Conservation (phyloP, 1,140 invertebrate species). For the Drosophila kepulauana region DNA sequence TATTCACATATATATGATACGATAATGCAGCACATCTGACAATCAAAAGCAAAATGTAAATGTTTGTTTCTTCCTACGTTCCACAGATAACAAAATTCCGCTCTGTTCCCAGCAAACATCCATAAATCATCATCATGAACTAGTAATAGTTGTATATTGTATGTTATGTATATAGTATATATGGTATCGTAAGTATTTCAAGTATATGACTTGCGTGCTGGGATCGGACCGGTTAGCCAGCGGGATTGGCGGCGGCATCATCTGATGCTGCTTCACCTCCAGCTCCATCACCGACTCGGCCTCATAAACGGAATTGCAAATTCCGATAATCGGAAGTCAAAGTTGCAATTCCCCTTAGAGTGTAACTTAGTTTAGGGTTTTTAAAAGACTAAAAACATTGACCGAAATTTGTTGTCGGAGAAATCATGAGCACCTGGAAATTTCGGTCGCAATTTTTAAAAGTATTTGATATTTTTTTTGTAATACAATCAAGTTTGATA, state of each 20-base stretch:
- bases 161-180: too few relatives aligned
- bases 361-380: slow-evolving; percentile 51
- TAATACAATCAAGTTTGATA: slow-evolving; percentile 77
- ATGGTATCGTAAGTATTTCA: slow-evolving; percentile 24
- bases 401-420: slow-evolving; percentile 65
- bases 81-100: slow-evolving; percentile 55
- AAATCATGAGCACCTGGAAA: slow-evolving; percentile 50
- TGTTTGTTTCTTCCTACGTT: slow-evolving; percentile 78
- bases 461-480: slow-evolving; percentile 6
- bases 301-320: slow-evolving; percentile 71
- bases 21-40: slow-evolving; percentile 33
- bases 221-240: slow-evolving; percentile 52
- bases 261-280: background rate
- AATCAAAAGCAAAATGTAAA: slow-evolving; percentile 66
- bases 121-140: slow-evolving; percentile 14
- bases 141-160: too few relatives aligned
- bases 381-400: slow-evolving; percentile 62
- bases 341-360: slow-evolving; percentile 71
- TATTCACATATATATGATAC: slow-evolving; percentile 44
- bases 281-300: slow-evolving; percentile 20
- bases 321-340: slow-evolving; percentile 15
- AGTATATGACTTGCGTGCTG: slow-evolving; percentile 65
- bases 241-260: slow-evolving; percentile 14
- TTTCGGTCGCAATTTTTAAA: slow-evolving; percentile 75
- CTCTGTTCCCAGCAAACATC: slow-evolving; percentile 77